Evolutionary conservation across 1,140 invertebrate genomes (phyloP), one percentile per base, ranked within the genome.

Genomic region (Campodea augens): DNA sequence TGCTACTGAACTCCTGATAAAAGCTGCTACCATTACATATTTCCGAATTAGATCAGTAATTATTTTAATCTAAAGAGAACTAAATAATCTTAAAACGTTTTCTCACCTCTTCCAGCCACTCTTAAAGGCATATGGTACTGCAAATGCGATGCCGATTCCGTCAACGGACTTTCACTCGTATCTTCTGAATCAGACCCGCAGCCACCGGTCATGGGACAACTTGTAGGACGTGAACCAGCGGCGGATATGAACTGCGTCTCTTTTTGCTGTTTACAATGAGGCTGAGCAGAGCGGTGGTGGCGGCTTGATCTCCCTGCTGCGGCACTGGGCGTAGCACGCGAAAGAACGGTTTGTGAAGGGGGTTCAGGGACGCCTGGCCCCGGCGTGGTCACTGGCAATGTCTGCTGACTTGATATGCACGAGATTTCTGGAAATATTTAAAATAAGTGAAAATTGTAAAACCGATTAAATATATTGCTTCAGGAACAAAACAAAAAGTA

Each of bases 341-440:
- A 5, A 7, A 12, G 20, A 36, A 37, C 18, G 43, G 38, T 18
- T 21, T 3, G 38, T 10, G 23, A 22, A 20, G 2, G 10, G 13
- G 18, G 20, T 21, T 12, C 18, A 18, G 10, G 19, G 12, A 20
- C 23, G 23, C 39, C 25, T 13, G 21, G 41, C 23, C 32, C 38
- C 27, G 44, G 38, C 1, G 38, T 49, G 4, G 54, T 50, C 15
- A 62, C 43, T 20, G 60, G 60, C 18, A 62, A 51, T 1, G 59
- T 62, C 46, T 62, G 59, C 43, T 62, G 58, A 46, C 56, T 62
- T 23, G 59, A 62, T 44, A 62, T 62, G 54, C 59, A 62, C 2
- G 59, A 55, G 38, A 62, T 60, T 53, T 62, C 60, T 61, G 52
- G 22, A 39, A 27, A 20, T 37, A 36, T n/a, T n/a, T n/a, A n/a